Percentiles rank a stretch among this genome's conserved stretches.
Conservation (phyloP, 2,113 vertebrate genomes). For the Rhinolophus sinicus region DNA sequence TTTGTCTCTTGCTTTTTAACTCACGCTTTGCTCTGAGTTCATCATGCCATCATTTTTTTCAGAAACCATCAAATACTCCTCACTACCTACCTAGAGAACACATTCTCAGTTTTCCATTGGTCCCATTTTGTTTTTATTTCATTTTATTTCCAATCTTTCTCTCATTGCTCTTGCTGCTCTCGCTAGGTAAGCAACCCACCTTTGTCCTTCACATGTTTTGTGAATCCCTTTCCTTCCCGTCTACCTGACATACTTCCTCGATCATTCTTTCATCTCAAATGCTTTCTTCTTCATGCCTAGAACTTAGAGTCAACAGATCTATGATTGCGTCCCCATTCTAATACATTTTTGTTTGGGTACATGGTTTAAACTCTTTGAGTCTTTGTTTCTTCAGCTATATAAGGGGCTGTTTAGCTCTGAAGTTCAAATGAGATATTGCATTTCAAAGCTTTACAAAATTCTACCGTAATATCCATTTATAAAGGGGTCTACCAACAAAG, state of each 20-base stretch:
- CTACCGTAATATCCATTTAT: background rate
- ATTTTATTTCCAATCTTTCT: background rate
- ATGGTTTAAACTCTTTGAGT: background rate
- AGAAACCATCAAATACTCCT: background rate
- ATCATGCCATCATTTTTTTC: background rate
- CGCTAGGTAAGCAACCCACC: background rate
- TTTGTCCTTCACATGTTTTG: background rate
- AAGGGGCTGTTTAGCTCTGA: background rate
- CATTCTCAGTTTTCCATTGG: background rate
- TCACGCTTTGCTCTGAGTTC: background rate
- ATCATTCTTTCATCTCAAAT: background rate
- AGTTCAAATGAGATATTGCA: background rate
- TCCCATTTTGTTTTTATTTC: background rate
- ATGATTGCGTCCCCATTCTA: background rate
- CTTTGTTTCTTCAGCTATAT: background rate
- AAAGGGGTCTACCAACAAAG: background rate
- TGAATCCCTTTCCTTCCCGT: background rate
- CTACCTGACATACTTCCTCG: background rate
- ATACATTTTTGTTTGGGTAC: background rate
- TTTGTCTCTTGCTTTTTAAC: background rate
- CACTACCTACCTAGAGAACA: background rate
- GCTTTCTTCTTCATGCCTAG: background rate
- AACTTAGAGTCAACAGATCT: background rate
- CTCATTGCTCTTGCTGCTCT: background rate
- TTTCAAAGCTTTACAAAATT: slow-evolving; percentile 41